Percentiles rank a stretch among this genome's conserved stretches.
Conservation (phyloP, 2,113 vertebrate genomes). For the Zapus hudsonius region DNA sequence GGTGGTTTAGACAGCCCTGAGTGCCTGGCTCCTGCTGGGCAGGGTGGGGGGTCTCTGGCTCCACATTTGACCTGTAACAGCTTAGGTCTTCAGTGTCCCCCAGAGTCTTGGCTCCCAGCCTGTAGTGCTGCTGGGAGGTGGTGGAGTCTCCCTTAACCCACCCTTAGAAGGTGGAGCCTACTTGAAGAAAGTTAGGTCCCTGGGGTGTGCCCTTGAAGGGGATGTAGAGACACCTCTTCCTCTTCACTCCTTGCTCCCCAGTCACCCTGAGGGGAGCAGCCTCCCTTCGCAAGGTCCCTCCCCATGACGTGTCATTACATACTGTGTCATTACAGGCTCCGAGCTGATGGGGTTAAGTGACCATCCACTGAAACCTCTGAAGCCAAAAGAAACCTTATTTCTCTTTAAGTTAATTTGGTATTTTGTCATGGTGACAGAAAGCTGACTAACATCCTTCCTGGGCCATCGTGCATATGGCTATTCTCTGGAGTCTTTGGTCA, state of each 20-base stretch:
- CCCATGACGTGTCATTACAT: no score
- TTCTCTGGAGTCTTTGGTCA: background rate
- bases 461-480: no score
- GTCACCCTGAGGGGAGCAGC: no score
- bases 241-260: background rate
- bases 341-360: background rate
- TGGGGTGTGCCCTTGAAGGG: background rate
- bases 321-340: background rate
- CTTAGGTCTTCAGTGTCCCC: background rate
- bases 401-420: background rate
- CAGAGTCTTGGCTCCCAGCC: no score
- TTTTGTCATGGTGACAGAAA: background rate
- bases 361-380: background rate
- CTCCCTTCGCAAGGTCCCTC: background rate
- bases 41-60: background rate
- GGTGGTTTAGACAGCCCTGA: no score
- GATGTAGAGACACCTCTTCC: no score
- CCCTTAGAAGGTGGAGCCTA: background rate
- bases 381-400: background rate
- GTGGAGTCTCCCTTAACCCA: no score
- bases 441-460: no score
- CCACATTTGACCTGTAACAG: background rate
- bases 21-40: no score
- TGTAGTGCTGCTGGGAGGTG: no score
- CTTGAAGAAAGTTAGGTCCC: background rate